phyloP scores from a whole-genome alignment of 2,888 invertebrate genomes.

The Holacanthella duospinosa region DNA sequence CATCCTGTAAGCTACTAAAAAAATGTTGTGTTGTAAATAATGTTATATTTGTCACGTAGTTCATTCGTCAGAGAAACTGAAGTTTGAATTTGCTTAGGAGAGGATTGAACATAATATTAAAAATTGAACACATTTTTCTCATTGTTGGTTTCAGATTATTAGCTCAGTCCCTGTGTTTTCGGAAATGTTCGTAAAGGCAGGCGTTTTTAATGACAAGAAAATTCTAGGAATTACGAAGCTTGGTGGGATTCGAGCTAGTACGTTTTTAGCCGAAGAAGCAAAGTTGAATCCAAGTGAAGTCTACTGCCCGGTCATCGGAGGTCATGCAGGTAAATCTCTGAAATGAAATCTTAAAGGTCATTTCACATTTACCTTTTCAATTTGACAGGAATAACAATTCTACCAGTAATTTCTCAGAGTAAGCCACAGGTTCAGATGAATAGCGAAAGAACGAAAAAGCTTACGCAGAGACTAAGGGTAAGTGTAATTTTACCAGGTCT shows the following conservation, averaged over 20 bases:
- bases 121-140: slow-evolving; percentile 29
- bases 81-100: too few species aligned
- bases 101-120: too few species aligned
- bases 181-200: slow-evolving; percentile 55
- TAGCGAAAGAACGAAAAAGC: slow-evolving; percentile 44
- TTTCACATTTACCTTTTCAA: too few species aligned
- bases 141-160: slow-evolving; percentile 47
- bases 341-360: too few species aligned
- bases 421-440: slow-evolving; percentile 59
- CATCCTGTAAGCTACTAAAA: slow-evolving; percentile 46
- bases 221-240: slow-evolving; percentile 62
- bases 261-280: slow-evolving; percentile 58
- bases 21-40: background rate
- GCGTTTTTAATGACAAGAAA: slow-evolving; percentile 52
- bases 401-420: slow-evolving; percentile 89
- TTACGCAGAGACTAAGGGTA: slow-evolving; percentile 1
- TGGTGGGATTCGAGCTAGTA: slow-evolving; percentile 61
- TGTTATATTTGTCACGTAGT: too few species aligned
- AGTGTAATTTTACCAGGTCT: too few species aligned
- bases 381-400: slow-evolving; percentile 95
- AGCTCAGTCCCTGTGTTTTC: slow-evolving; percentile 58
- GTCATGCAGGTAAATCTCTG: slow-evolving; percentile 51
- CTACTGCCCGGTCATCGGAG: slow-evolving; percentile 64
- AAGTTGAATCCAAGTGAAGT: slow-evolving; percentile 55
- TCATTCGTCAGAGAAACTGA: too few species aligned